phyloP scores from a whole-genome alignment of 2,888 invertebrate genomes.

The Tricholauxania praeusta region DNA sequence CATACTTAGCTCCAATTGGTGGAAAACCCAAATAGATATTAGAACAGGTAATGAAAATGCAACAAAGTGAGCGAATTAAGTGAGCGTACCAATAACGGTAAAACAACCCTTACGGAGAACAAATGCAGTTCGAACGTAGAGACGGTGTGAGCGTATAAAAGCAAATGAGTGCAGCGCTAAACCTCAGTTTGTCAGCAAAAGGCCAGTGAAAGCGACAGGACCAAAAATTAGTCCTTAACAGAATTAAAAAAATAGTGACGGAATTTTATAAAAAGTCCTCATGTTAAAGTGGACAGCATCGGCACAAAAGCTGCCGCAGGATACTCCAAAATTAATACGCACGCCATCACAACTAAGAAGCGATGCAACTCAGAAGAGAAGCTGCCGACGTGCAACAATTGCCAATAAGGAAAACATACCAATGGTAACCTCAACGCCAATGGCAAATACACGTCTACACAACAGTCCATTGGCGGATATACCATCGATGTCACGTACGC shows the following conservation, averaged over 20 bases:
- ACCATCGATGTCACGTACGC: slow-evolving; percentile 52
- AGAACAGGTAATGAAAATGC: slow-evolving; percentile 25
- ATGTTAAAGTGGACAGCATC: slow-evolving; percentile 67
- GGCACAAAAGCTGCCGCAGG: slow-evolving; percentile 51
- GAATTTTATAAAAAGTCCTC: slow-evolving; percentile 12
- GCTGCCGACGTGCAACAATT: slow-evolving; percentile 59
- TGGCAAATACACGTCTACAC: slow-evolving; percentile 46
- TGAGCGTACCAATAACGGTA: slow-evolving; percentile 32
- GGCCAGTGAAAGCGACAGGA: slow-evolving; percentile 42
- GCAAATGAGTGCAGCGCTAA: slow-evolving; percentile 6
- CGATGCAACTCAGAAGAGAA: slow-evolving; percentile 36
- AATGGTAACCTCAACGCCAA: slow-evolving; percentile 58
- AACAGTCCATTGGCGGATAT: slow-evolving; percentile 61
- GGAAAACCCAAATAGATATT: background rate
- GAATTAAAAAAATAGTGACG: background rate
- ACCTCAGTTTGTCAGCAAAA: slow-evolving; percentile 63
- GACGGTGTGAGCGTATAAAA: slow-evolving; percentile 36
- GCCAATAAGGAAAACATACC: slow-evolving; percentile 60
- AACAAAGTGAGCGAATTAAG: slow-evolving; percentile 16
- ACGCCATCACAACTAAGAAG: slow-evolving; percentile 39
- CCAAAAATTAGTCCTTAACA: slow-evolving; percentile 3
- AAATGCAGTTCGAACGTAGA: slow-evolving; percentile 16
- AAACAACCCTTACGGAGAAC: slow-evolving; percentile 39
- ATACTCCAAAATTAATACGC: slow-evolving; percentile 43
- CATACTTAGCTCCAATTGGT: background rate